Conservation (phyloP, 2,888 invertebrate genomes). For the Apamea epomidion region DNA sequence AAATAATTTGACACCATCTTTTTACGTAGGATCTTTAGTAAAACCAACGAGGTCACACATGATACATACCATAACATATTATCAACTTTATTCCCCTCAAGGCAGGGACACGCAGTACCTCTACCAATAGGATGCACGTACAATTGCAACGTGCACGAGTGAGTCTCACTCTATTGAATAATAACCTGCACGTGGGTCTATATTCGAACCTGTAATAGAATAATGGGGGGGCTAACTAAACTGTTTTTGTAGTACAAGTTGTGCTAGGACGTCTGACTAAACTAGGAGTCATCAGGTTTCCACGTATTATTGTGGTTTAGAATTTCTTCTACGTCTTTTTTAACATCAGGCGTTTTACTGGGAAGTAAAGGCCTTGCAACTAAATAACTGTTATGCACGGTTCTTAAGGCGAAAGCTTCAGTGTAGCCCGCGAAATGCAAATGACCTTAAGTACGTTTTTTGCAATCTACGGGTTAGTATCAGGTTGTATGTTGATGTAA, state of each 20-base stretch:
- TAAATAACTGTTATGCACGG: neutral
- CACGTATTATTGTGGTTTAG: neutral
- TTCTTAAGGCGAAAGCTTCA: too few relatives aligned
- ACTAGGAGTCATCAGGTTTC: conserved; percentile 27
- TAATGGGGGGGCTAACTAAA: conserved; percentile 56
- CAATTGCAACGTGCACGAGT: conserved; percentile 42
- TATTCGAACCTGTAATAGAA: conserved; percentile 54
- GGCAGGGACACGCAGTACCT: neutral
- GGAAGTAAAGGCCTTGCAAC: too few relatives aligned
- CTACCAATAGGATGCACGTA: conserved; percentile 43
- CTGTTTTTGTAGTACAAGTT: conserved; percentile 44
- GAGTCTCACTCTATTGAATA: conserved; percentile 57
- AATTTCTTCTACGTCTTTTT: neutral
- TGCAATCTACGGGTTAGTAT: too few relatives aligned
- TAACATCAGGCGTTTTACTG: neutral
- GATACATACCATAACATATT: conserved; percentile 1
- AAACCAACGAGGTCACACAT: conserved; percentile 10
- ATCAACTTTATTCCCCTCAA: conserved; percentile 31
- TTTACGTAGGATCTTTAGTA: neutral
- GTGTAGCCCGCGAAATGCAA: too few relatives aligned
- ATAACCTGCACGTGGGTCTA: conserved; percentile 56
- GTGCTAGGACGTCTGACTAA: conserved; percentile 2
- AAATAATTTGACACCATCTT: neutral
- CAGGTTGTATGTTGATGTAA: too few relatives aligned
- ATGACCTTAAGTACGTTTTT: too few relatives aligned